Conservation (phyloP, 2,888 invertebrate species). For the Elegia similella region DNA sequence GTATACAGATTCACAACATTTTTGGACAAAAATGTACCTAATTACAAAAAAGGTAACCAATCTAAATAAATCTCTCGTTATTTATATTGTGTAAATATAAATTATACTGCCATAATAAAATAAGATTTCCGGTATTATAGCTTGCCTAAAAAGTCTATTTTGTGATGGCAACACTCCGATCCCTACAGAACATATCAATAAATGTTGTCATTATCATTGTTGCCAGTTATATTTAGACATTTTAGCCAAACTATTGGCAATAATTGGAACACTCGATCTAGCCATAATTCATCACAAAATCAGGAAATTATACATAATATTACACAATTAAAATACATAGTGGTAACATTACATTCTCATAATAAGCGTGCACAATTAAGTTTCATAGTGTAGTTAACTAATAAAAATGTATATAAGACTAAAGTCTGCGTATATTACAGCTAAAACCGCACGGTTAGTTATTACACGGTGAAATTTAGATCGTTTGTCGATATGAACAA, state of each 20-base stretch:
- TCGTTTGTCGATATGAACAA: no score
- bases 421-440: no score
- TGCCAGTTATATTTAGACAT: no score
- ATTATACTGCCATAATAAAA: not conserved
- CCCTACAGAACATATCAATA: no score
- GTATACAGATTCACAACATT: conserved; percentile 2
- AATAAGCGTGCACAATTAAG: conserved; percentile 18
- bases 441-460: no score
- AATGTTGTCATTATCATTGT: no score
- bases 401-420: not conserved
- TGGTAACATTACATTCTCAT: conserved; percentile 25
- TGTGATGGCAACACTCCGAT: no score
- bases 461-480: no score
- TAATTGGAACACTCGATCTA: not conserved
- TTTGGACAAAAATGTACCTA: not conserved
- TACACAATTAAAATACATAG: conserved; percentile 16
- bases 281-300: not conserved
- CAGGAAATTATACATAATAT: conserved; percentile 7
- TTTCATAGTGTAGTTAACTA: not conserved
- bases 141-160: no score
- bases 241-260: no score
- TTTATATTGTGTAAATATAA: not conserved
- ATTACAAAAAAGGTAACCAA: not conserved
- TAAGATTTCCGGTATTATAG: no score
- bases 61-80: not conserved